A percentile compares a stretch with the other conserved stretches of the same genome.
These are phyloP conservation scores for Stegastes partitus DNA, from an alignment of 2,113 vertebrate species.

Conservation along the genomic window DNA sequence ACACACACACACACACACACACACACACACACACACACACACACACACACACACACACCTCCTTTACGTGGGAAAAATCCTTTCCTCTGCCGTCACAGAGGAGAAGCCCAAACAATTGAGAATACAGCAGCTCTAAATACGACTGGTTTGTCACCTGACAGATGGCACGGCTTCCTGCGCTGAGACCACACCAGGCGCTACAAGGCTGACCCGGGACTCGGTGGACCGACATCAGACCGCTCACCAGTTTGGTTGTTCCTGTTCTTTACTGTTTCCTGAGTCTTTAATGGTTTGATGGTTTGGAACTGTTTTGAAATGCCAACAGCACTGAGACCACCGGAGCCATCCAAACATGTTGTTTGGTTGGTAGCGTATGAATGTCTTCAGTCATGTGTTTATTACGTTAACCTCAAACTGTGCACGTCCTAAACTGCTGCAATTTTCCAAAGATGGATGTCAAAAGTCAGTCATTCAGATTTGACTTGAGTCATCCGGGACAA, in stretches of 20 bases:
- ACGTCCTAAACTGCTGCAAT: not conserved
- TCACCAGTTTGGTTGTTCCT: slow-evolving; percentile 2
- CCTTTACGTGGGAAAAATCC: slow-evolving; percentile 49
- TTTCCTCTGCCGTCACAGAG: not conserved
- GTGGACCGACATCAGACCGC: not conserved
- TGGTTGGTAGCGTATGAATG: not conserved
- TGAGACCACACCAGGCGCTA: not conserved
- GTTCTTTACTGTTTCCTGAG: not conserved
- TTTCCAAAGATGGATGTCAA: not conserved
- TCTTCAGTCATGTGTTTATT: too few relatives aligned
- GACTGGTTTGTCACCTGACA: slow-evolving; percentile 31
- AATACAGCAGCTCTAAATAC: slow-evolving; percentile 19
- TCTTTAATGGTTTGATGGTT: not conserved
- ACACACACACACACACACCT: slow-evolving; percentile 14
- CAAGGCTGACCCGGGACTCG: not conserved
- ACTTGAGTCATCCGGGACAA: too few relatives aligned
- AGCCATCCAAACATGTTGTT: not conserved
- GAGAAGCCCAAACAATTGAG: slow-evolving; percentile 42
- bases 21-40: slow-evolving; percentile 18
- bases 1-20: slow-evolving; percentile 29
- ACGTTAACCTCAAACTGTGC: not conserved
- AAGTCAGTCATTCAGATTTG: not conserved
- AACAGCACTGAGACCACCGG: not conserved
- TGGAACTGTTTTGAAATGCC: not conserved
- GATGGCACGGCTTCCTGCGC: slow-evolving; percentile 9